phyloP scores from a whole-genome alignment of 2,888 invertebrate species.

The Blastobasis adustella region DNA sequence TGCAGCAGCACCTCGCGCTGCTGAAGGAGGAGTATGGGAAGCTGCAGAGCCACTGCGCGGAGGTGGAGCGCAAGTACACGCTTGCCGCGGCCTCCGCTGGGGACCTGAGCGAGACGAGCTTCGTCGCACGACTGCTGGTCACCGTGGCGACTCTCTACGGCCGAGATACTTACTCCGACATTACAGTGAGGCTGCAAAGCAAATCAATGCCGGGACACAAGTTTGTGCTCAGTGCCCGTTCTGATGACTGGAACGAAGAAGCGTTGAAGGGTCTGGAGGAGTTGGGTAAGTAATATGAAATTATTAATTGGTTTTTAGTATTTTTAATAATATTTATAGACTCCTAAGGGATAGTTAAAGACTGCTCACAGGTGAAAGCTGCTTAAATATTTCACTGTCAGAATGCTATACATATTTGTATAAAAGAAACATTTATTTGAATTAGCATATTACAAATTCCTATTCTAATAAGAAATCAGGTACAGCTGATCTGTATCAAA shows the following conservation, averaged over 20 bases:
- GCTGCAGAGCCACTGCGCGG: constrained; percentile 86
- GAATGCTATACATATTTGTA: too few species aligned
- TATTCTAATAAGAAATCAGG: too few species aligned
- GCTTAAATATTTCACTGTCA: too few species aligned
- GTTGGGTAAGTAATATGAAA: constrained; percentile 78
- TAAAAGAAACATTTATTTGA: too few species aligned
- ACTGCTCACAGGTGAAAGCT: too few species aligned
- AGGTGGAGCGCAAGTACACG: constrained; percentile 89
- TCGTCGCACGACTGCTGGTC: constrained; percentile 87
- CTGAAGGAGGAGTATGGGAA: constrained; percentile 94
- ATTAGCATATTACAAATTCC: too few species aligned
- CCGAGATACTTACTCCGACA: constrained; percentile 87
- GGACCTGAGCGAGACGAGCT: constrained; percentile 82
- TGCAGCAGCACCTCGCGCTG: constrained; percentile 89
- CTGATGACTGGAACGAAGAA: constrained; percentile 89
- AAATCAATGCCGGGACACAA: constrained; percentile 88
- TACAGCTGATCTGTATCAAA: too few species aligned
- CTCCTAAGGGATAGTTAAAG: too few species aligned
- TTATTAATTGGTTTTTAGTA: too few species aligned
- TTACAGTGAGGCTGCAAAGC: constrained; percentile 83
- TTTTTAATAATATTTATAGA: too few species aligned
- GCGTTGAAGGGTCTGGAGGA: constrained; percentile 78
- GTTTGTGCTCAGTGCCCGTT: constrained; percentile 91
- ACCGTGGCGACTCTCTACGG: constrained; percentile 89
- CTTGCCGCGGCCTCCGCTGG: constrained; percentile 81